These are phyloP conservation scores for Antheraea pernyi DNA, from an alignment of 1,140 invertebrate species.

Conservation along the genomic window DNA sequence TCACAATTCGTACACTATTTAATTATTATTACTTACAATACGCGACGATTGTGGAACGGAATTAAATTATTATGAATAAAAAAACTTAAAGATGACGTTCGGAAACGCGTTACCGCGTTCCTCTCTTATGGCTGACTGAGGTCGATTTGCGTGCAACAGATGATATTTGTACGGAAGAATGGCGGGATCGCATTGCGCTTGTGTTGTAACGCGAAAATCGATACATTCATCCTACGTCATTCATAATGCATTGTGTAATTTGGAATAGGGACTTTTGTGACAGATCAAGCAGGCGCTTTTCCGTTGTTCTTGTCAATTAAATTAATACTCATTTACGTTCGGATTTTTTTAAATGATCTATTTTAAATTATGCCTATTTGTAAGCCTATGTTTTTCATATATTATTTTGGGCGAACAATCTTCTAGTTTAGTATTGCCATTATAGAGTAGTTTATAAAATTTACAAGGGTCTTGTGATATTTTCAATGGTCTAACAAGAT, in stretches of 20 bases:
- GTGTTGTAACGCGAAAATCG: conserved; percentile 59
- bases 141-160: conserved; percentile 43
- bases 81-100: conserved; percentile 29
- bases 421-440: too few species aligned
- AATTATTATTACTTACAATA: conserved; percentile 23
- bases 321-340: background rate
- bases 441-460: too few species aligned
- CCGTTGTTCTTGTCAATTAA: background rate
- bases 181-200: conserved; percentile 39
- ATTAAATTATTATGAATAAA: background rate
- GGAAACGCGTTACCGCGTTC: conserved; percentile 37
- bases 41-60: conserved; percentile 12
- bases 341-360: too few species aligned
- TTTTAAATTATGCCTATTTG: too few species aligned
- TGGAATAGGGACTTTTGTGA: background rate
- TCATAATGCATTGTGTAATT: too few species aligned
- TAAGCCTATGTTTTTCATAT: too few species aligned
- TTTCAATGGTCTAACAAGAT: too few species aligned
- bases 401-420: too few species aligned
- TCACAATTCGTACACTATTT: conserved; percentile 14
- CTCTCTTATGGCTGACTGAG: conserved; percentile 64
- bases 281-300: background rate
- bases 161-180: conserved; percentile 55
- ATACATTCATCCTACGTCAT: conserved; percentile 28
- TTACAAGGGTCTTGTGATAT: too few species aligned